These are phyloP conservation scores for Tragelaphus imberbis DNA, from an alignment of 2,113 vertebrate genomes.

Conservation along the genomic window DNA sequence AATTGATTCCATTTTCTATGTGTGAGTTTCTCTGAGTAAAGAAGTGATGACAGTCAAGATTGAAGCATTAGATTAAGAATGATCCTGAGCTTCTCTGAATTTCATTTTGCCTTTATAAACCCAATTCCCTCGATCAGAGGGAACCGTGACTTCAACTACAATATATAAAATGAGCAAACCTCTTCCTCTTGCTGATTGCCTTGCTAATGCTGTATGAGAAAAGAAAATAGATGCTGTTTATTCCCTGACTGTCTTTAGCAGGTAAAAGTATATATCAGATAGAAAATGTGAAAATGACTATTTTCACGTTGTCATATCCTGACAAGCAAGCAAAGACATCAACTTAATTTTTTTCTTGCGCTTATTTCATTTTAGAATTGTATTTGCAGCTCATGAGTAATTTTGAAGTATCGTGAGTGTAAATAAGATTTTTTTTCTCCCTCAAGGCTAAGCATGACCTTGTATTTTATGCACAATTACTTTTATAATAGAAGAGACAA, in stretches of 20 bases:
- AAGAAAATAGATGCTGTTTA: neutral
- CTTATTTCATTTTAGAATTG: constrained; percentile 24
- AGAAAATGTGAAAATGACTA: neutral
- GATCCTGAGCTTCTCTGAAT: neutral
- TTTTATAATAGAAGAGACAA: neutral
- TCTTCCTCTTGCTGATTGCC: neutral
- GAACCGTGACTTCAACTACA: neutral
- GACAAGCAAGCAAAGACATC: neutral
- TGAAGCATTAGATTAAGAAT: neutral
- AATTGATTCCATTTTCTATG: neutral
- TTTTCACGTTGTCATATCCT: neutral
- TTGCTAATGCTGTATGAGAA: neutral
- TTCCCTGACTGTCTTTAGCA: neutral
- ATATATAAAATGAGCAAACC: neutral
- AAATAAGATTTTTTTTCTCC: neutral
- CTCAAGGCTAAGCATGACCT: neutral
- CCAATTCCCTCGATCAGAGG: neutral
- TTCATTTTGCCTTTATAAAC: neutral
- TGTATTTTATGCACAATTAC: neutral
- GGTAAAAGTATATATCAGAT: neutral
- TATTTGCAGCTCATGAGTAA: neutral
- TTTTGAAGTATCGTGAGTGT: neutral
- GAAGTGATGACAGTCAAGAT: neutral
- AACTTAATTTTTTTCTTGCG: neutral
- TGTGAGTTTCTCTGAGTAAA: neutral